Conservation (phyloP, 2,113 vertebrate species). For the Plestiodon gilberti region DNA sequence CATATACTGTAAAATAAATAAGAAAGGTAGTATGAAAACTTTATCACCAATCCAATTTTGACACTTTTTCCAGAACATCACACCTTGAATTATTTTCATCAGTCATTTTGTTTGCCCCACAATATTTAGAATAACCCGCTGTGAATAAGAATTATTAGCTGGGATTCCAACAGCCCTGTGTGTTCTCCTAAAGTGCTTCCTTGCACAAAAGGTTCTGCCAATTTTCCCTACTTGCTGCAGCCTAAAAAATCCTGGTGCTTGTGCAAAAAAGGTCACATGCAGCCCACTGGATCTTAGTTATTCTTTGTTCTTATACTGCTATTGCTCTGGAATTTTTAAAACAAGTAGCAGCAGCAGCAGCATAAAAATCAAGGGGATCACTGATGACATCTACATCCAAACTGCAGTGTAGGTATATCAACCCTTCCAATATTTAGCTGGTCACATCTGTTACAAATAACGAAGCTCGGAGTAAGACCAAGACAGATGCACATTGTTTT, state of each 20-base stretch:
- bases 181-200: neutral
- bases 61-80: slow-evolving; percentile 13
- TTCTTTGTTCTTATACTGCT: neutral
- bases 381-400: neutral
- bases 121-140: neutral
- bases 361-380: neutral
- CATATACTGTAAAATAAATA: slow-evolving; percentile 46
- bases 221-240: neutral
- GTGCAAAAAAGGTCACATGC: neutral
- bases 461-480: neutral
- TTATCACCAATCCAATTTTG: neutral
- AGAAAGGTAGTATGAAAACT: neutral
- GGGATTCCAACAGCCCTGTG: neutral
- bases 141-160: neutral
- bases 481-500: neutral
- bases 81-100: slow-evolving; percentile 6
- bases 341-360: neutral
- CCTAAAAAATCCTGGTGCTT: neutral
- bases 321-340: neutral
- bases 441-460: neutral
- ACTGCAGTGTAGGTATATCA: neutral
- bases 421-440: neutral
- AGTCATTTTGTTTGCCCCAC: neutral
- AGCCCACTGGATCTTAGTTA: neutral
- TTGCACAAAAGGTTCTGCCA: neutral